Percentiles rank a stretch among this genome's conserved stretches.
Evolutionary conservation across 2,888 invertebrate genomes (phyloP).

Genomic region (Drosophila infuscata): DNA sequence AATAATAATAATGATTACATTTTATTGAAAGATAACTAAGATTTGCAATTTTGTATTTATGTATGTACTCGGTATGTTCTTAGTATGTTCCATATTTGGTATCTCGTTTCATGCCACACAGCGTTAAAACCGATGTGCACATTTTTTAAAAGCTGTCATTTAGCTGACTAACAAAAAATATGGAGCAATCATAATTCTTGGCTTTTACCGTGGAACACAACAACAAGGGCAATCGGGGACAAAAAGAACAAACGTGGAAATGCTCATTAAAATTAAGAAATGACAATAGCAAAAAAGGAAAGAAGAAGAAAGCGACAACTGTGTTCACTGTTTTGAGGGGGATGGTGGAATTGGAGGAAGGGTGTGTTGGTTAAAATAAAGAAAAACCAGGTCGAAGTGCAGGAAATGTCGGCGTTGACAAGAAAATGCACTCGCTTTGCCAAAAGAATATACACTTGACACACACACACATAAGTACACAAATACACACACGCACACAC

Average conservation of each 20-base stretch:
- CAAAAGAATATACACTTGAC: slow-evolving; percentile 73
- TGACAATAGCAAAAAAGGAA: slow-evolving; percentile 47
- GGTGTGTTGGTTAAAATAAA: slow-evolving; percentile 8
- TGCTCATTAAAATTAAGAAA: slow-evolving; percentile 71
- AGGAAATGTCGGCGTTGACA: slow-evolving; percentile 79
- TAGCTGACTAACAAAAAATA: slow-evolving; percentile 42
- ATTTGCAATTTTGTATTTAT: neutral
- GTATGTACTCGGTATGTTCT: neutral
- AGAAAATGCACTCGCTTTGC: slow-evolving; percentile 76
- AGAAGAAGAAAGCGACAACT: slow-evolving; percentile 12
- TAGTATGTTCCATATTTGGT: neutral
- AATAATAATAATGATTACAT: neutral
- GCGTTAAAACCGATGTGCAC: neutral
- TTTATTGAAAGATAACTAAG: neutral
- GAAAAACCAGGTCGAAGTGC: slow-evolving; percentile 76
- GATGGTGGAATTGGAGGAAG: neutral
- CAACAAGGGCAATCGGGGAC: slow-evolving; percentile 9
- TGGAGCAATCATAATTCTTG: slow-evolving; percentile 65
- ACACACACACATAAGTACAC: slow-evolving; percentile 38
- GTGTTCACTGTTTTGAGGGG: neutral
- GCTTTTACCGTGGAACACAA: slow-evolving; percentile 49
- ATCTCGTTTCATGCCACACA: neutral
- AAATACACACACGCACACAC: slow-evolving; percentile 11
- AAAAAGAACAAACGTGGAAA: slow-evolving; percentile 56
- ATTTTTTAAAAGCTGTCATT: slow-evolving; percentile 6